phyloP scores from a whole-genome alignment of 2,888 invertebrate species.

The Cactoblastis cactorum region DNA sequence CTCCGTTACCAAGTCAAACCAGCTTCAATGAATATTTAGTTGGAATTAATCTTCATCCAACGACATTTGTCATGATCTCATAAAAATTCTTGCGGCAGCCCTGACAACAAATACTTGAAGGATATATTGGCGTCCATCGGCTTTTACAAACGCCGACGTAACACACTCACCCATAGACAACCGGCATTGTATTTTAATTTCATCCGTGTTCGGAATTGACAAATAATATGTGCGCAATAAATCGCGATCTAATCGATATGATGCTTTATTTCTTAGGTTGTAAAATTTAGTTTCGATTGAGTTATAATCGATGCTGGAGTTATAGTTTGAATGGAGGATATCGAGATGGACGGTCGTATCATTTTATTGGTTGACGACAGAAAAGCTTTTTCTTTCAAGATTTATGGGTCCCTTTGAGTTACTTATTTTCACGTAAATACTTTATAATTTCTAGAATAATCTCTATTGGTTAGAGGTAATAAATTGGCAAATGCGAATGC shows the following conservation, averaged over 20 bases:
- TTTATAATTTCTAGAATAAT: background rate
- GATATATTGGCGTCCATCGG: slow-evolving; percentile 61
- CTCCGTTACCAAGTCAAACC: slow-evolving; percentile 7
- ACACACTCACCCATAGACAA: slow-evolving; percentile 56
- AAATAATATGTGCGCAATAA: slow-evolving; percentile 35
- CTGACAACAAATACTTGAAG: slow-evolving; percentile 46
- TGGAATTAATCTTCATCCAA: slow-evolving; percentile 18
- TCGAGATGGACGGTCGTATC: slow-evolving; percentile 8
- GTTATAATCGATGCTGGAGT: slow-evolving; percentile 7
- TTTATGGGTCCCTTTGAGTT: background rate
- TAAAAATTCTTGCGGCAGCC: slow-evolving; percentile 34
- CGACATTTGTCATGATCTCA: slow-evolving; percentile 20
- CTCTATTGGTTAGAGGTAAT: background rate
- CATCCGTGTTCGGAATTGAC: slow-evolving; percentile 58
- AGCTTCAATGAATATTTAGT: slow-evolving; percentile 15
- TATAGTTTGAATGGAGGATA: background rate
- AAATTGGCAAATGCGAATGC: background rate
- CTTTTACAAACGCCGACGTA: slow-evolving; percentile 68
- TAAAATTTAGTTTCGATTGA: background rate
- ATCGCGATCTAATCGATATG: background rate
- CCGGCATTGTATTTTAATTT: slow-evolving; percentile 72
- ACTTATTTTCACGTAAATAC: background rate
- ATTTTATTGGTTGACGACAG: slow-evolving; percentile 10
- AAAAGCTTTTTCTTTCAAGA: background rate
- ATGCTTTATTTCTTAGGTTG: background rate